phyloP scores from a whole-genome alignment of 2,113 vertebrate species.

The Lutjanus erythropterus region DNA sequence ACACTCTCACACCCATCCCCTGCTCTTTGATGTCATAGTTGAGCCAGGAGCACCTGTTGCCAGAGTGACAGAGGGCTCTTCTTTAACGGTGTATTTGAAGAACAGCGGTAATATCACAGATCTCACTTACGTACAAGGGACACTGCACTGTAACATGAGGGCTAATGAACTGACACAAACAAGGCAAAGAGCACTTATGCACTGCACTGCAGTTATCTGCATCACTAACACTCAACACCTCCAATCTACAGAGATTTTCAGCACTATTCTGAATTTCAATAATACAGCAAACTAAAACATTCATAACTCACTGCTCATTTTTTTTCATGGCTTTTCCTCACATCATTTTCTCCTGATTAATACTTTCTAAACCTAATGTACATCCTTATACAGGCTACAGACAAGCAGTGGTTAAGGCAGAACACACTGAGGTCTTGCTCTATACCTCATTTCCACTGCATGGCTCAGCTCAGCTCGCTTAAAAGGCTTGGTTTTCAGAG shows the following conservation, averaged over 20 bases:
- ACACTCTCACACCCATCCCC: constrained; percentile 7
- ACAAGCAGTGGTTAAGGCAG: background rate
- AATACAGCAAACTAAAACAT: background rate
- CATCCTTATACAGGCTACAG: background rate
- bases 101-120: constrained; percentile 34
- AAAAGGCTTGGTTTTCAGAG: too few relatives aligned
- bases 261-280: background rate
- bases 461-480: too few relatives aligned
- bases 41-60: constrained; percentile 76
- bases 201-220: background rate
- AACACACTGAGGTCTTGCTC: background rate
- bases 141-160: constrained; percentile 8
- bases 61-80: constrained; percentile 65
- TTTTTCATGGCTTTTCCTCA: too few relatives aligned
- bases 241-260: background rate
- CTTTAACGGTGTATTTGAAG: constrained; percentile 39
- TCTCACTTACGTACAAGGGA: constrained; percentile 19
- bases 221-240: background rate
- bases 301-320: too few relatives aligned
- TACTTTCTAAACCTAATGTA: too few relatives aligned
- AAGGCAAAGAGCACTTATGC: background rate
- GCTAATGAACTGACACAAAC: constrained; percentile 24
- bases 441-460: too few relatives aligned
- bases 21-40: constrained; percentile 46
- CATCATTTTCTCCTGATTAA: too few relatives aligned